These are phyloP conservation scores for Xenopus petersii DNA, from an alignment of 2,797 vertebrate species.

Conservation along the genomic window DNA sequence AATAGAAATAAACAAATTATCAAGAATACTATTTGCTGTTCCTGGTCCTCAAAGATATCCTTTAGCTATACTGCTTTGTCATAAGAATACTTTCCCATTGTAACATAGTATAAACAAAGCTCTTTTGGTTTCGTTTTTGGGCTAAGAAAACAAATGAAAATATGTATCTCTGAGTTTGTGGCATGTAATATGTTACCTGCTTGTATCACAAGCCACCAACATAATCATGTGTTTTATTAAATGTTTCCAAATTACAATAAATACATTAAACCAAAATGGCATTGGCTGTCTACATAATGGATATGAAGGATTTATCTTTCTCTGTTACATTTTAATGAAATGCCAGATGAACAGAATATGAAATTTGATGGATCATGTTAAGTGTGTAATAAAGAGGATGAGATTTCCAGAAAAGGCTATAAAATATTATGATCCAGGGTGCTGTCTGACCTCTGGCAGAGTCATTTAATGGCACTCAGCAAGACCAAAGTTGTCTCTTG, in stretches of 20 bases:
- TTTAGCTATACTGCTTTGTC: no score
- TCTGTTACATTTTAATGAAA: slow-evolving; percentile 49
- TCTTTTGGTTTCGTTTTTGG: no score
- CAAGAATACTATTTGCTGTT: no score
- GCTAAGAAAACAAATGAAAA: no score
- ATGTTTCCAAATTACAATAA: slow-evolving; percentile 14
- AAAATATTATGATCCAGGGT: slow-evolving; percentile 47
- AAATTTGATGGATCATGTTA: slow-evolving; percentile 48
- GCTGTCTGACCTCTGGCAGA: slow-evolving; percentile 45
- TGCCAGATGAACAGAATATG: slow-evolving; percentile 48
- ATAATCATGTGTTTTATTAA: no score
- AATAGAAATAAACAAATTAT: no score
- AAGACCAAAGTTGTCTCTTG: slow-evolving; percentile 30
- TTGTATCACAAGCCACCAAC: no score
- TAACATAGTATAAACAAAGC: no score
- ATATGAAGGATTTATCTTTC: slow-evolving; percentile 48
- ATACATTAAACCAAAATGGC: slow-evolving; percentile 46
- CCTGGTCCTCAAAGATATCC: no score
- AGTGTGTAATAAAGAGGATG: slow-evolving; percentile 47
- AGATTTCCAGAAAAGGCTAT: slow-evolving; percentile 47
- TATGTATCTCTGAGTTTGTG: no score
- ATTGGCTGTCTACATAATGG: slow-evolving; percentile 46
- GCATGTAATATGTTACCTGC: no score
- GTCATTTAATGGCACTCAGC: slow-evolving; percentile 41
- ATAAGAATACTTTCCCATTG: no score